A percentile compares a stretch with the other conserved stretches of the same genome.
phyloP scores from a whole-genome alignment of 2,113 vertebrate species.

The Tyto alba region DNA sequence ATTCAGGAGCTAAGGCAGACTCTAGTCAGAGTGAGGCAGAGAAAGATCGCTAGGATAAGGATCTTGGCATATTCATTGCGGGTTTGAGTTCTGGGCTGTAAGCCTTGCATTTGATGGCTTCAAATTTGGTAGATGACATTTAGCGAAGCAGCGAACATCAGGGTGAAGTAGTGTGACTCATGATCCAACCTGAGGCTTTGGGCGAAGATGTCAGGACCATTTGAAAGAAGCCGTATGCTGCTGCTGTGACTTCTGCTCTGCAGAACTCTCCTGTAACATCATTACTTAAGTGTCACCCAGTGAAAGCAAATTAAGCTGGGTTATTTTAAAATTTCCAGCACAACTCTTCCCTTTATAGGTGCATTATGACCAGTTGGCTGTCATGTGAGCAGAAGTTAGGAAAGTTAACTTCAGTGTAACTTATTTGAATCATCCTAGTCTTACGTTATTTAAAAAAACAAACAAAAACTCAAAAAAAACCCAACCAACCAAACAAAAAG shows the following conservation, averaged over 20 bases:
- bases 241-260: background rate
- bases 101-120: background rate
- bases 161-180: background rate
- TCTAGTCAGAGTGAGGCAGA: background rate
- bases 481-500: background rate
- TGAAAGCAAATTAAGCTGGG: background rate
- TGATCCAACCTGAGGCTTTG: background rate
- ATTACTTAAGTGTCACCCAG: background rate
- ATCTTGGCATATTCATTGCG: background rate
- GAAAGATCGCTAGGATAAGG: background rate
- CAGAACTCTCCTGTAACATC: background rate
- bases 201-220: background rate
- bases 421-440: background rate
- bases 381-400: background rate
- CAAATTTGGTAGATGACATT: background rate
- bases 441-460: background rate
- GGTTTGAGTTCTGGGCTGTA: background rate
- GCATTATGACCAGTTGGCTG: background rate
- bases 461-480: background rate
- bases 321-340: background rate
- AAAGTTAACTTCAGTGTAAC: background rate
- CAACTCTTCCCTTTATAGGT: background rate
- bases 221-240: background rate
- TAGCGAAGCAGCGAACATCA: background rate
- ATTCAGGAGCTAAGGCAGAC: background rate